These are phyloP conservation scores for Criorhina ranunculi DNA, from an alignment of 2,888 invertebrate genomes.

Conservation along the genomic window DNA sequence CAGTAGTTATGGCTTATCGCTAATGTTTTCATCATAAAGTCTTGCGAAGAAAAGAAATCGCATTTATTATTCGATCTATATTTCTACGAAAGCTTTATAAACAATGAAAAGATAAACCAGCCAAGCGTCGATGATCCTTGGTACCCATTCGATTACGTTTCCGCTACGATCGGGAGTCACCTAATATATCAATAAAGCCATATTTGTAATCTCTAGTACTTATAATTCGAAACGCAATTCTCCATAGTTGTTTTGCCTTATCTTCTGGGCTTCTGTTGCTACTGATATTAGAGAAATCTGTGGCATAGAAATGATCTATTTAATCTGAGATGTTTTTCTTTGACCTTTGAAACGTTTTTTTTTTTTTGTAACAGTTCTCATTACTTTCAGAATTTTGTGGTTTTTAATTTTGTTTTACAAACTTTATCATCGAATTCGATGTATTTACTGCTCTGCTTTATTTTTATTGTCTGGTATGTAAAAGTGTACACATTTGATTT, in stretches of 20 bases:
- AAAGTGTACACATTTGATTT: too few relatives aligned
- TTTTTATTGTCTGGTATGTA: background rate
- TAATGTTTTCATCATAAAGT: constrained; percentile 9
- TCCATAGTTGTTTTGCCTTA: constrained; percentile 55
- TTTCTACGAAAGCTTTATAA: constrained; percentile 31
- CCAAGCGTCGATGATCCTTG: constrained; percentile 46
- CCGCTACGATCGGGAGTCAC: constrained; percentile 33
- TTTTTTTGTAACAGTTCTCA: constrained; percentile 39
- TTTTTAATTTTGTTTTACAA: constrained; percentile 10
- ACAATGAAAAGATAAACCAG: constrained; percentile 52
- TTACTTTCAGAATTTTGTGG: constrained; percentile 25
- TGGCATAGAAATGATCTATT: constrained; percentile 59
- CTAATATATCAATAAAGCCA: constrained; percentile 61
- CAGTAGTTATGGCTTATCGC: constrained; percentile 21
- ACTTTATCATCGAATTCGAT: constrained; percentile 9
- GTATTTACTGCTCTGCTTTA: background rate
- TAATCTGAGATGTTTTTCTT: constrained; percentile 62
- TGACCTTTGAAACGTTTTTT: constrained; percentile 55
- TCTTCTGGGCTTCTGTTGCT: constrained; percentile 65
- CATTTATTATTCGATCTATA: constrained; percentile 20
- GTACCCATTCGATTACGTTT: constrained; percentile 51
- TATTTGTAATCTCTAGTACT: constrained; percentile 61
- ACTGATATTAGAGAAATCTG: constrained; percentile 62
- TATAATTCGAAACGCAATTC: constrained; percentile 58
- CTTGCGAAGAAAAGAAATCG: background rate